Percentiles rank a stretch among this genome's conserved stretches.
phyloP scores from a whole-genome alignment of 2,113 vertebrate species.

The Caranx melampygus region DNA sequence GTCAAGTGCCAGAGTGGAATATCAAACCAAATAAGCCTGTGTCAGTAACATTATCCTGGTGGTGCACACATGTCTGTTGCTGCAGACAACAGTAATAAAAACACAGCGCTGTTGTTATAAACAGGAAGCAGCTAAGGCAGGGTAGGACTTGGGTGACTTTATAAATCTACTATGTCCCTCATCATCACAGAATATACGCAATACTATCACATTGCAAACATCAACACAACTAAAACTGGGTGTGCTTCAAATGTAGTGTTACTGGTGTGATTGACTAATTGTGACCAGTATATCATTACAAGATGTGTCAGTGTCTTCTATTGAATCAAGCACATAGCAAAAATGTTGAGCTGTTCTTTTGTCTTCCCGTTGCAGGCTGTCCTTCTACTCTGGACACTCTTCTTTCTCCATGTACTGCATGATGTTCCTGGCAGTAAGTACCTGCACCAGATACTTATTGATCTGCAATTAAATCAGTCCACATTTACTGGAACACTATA shows the following conservation, averaged over 20 bases:
- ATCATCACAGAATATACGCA: neutral
- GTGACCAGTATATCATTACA: neutral
- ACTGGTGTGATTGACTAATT: neutral
- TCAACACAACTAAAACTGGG: neutral
- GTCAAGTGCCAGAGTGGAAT: neutral
- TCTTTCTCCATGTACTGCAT: slow-evolving; percentile 99
- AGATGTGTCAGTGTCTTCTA: neutral
- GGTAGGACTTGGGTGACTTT: neutral
- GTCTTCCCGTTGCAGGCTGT: slow-evolving; percentile 85
- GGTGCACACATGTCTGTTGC: slow-evolving; percentile 7
- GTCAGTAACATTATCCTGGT: neutral
- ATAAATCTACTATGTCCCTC: too few species aligned
- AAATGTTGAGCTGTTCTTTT: neutral
- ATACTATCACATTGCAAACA: neutral
- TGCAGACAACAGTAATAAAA: neutral
- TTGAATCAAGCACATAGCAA: neutral
- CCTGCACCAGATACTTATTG: neutral
- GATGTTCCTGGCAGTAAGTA: slow-evolving; percentile 97
- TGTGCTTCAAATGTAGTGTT: neutral
- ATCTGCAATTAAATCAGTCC: neutral
- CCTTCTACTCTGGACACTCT: slow-evolving; percentile 97
- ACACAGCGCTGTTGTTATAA: slow-evolving; percentile 32
- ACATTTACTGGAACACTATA: neutral
- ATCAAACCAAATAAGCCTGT: neutral
- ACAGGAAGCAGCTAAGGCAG: slow-evolving; percentile 57